Percentiles rank a stretch among this genome's conserved stretches.
phyloP scores from a whole-genome alignment of 1,140 invertebrate species.

The Ptiloglossa arizonensis region DNA sequence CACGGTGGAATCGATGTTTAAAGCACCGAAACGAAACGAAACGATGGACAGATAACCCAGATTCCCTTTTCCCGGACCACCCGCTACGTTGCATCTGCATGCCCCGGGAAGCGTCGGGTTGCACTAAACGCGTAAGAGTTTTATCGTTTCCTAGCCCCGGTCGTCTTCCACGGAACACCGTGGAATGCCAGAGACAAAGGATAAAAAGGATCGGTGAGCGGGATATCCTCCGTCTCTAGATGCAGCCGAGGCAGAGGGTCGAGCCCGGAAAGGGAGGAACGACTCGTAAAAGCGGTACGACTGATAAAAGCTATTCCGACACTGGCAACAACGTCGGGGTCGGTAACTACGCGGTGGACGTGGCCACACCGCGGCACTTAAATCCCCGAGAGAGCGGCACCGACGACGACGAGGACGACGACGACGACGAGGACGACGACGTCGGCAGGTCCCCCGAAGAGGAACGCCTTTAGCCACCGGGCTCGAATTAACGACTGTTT shows the following conservation, averaged over 20 bases:
- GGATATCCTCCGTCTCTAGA: not conserved
- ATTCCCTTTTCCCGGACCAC: constrained; percentile 12
- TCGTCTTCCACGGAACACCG: constrained; percentile 5
- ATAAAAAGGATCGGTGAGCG: constrained; percentile 7
- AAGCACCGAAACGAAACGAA: not conserved
- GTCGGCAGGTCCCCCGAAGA: no score
- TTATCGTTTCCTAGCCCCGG: constrained; percentile 26
- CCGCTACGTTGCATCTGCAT: constrained; percentile 35
- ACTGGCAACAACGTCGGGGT: constrained; percentile 28
- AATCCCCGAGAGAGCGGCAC: constrained; percentile 42
- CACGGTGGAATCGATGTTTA: no score
- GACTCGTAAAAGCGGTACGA: constrained; percentile 73
- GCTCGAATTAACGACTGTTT: constrained; percentile 46
- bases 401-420: no score
- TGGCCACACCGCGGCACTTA: constrained; percentile 39
- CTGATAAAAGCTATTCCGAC: constrained; percentile 71
- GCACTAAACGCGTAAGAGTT: constrained; percentile 31
- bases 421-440: no score
- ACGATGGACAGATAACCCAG: not conserved
- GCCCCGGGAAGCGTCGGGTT: constrained; percentile 17
- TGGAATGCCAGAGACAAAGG: constrained; percentile 9
- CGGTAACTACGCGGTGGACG: constrained; percentile 18
- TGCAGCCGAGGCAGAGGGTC: constrained; percentile 12
- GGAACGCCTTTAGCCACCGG: constrained; percentile 24
- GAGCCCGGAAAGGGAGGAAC: constrained; percentile 51